phyloP scores from a whole-genome alignment of 2,797 vertebrate species.

The Prionace glauca region DNA sequence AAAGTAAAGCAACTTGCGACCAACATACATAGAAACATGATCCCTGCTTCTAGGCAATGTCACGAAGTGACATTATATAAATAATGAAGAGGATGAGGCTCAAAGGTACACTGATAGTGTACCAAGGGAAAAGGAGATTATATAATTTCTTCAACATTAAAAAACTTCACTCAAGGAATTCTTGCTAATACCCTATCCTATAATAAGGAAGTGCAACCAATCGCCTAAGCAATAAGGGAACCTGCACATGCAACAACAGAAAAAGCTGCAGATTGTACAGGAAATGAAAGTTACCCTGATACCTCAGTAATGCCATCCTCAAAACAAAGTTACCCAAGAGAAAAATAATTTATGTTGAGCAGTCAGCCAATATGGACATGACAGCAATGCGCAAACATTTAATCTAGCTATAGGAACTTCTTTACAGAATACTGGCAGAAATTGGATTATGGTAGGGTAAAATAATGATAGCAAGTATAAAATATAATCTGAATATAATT shows the following conservation, averaged over 20 bases:
- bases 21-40: not conserved
- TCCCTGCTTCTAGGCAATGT: not conserved
- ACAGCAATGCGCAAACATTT: not conserved
- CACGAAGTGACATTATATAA: not conserved
- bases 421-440: not conserved
- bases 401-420: not conserved
- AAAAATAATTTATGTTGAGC: not conserved
- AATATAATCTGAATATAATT: not conserved
- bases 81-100: not conserved
- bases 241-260: not conserved
- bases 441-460: not conserved
- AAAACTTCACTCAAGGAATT: not conserved
- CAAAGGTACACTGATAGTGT: not conserved
- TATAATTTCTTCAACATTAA: not conserved
- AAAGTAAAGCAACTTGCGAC: not conserved
- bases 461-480: not conserved
- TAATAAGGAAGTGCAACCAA: not conserved
- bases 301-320: not conserved
- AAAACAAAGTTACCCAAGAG: not conserved
- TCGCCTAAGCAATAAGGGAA: not conserved
- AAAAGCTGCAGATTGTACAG: not conserved
- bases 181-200: not conserved
- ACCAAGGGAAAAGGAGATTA: not conserved
- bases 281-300: not conserved
- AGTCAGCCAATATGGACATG: not conserved